Evolutionary conservation across 2,797 vertebrate species (phyloP), one percentile per base, ranked within the genome.

Genomic region (Lycodopsis pacificus): DNA sequence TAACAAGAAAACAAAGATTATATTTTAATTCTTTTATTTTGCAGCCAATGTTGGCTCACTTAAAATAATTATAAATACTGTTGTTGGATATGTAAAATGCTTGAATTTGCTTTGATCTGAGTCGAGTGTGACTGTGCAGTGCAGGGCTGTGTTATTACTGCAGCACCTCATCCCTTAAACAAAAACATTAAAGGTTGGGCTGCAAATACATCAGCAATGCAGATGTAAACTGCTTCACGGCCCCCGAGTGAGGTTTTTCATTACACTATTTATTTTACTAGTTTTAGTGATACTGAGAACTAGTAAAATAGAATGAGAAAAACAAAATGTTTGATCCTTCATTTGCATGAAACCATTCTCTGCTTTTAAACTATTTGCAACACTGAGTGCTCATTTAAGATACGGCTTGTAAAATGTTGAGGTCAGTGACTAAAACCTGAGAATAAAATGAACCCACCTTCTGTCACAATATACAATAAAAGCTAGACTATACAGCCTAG

Each of bases 191-290:
- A 71, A 27, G 11, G 22, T 11, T 14, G 42, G 34, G 20, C 20
- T 75, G 44, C 32, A 56, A 61, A 73, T 65, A 68, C 34, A 71
- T 30, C 27, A 62, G 6, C 17, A 44, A 44, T 25, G 71, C n/a
- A 44, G n/a, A 34, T 44, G 30, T 11, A 51, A 61, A 69, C 32
- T 19, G 62, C 34, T n/a, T 53, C 15, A 36, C 3, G 2, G 14
- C 58, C 25, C 4, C 22, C 9, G 11, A 19, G 7, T 65, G 5
- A 20, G 4, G 10, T 22, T 56, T 71, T 48, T 36, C 14, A 32
- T 38, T 11, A 36, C n/a, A 36, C 10, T 22, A 13, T 22, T 38
- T 62, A 3, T 63, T 44, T 36, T 4, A 44, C 32, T 30, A 8
- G n/a, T 40, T 40, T 40, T 3, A 30, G 12, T 54, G 44, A 34